Base-by-base conservation (phyloP, 2,113 vertebrate genomes). In the Megaleporinus macrocephalus region DNA sequence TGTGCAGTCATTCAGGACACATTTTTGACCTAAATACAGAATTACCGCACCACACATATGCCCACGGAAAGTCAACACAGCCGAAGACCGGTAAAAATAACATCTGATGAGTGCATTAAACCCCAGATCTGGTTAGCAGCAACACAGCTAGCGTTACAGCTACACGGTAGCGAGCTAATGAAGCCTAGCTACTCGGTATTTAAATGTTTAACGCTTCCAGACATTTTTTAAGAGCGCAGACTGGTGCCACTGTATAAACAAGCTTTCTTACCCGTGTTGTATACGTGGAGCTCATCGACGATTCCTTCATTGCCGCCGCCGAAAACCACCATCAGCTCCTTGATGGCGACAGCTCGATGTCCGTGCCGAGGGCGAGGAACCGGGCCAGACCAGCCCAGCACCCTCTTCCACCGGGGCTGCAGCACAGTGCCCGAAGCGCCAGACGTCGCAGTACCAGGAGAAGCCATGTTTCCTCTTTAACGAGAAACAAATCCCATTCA, bases 311-410 rank as follows among this genome's bases (percentile, higher is more conserved):
- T 96, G 49, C 96, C 95, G 53, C 95, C 95, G 5, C 96, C 95
- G 70, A 96, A 97, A 51, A 97, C 95, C 51, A 96, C 95, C 91
- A 97, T 97, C 55, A 97, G 92, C 79, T 97, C 95, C 85, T 96
- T 96, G 85, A 97, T 97, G 51, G 94, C 93, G 76, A 96, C 95
- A 18, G 96, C 96, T 20, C 95, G 92, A 86, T 96, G 96, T 62
- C 96, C 96, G 85, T 97, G 95, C 47, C 96, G 92, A 71, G 96
- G 95, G 73, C 95, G 93, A 63, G 96, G 95, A 1, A 96, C 96
- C 1, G 96, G 96, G 53, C 95, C 96, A 26, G 92, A 95, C 94
- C 95, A 96, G 63, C 95, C 95, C 79, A 94, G 88, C 41, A 97
- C 94, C 61, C 96, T 91, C 91, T 96, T 96, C 96, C 96, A 97